Evolutionary conservation across 2,113 vertebrate species (phyloP).

Genomic region (Rhabdomys dilectus): DNA sequence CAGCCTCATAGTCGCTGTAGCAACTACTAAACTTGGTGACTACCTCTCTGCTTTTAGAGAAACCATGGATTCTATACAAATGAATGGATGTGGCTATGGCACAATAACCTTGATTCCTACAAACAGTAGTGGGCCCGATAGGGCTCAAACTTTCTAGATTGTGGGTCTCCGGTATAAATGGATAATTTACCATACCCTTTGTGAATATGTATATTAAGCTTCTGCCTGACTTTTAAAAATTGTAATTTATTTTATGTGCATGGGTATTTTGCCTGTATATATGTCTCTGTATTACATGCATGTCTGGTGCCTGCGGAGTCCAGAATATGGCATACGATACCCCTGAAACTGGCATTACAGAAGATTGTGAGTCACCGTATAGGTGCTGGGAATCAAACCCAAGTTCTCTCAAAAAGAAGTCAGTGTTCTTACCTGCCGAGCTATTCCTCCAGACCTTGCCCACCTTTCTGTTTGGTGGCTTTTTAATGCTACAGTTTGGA

Average conservation of each 20-base stretch:
- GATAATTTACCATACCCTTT: background rate
- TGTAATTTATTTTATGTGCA: background rate
- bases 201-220: background rate
- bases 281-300: background rate
- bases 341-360: background rate
- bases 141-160: background rate
- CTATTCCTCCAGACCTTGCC: background rate
- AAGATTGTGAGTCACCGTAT: background rate
- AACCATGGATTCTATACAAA: background rate
- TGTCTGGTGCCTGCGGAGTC: background rate
- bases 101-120: constrained; percentile 47
- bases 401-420: background rate
- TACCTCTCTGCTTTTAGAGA: background rate
- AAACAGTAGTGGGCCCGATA: background rate
- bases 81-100: background rate
- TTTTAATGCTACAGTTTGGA: background rate
- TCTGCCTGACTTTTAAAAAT: background rate
- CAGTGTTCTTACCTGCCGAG: background rate
- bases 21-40: background rate
- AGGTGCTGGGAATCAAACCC: background rate
- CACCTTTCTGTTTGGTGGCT: background rate
- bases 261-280: background rate
- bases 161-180: background rate
- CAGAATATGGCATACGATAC: background rate
- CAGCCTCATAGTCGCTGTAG: background rate